Conservation (phyloP, 2,797 vertebrate species). For the Glyptemys insculpta region DNA sequence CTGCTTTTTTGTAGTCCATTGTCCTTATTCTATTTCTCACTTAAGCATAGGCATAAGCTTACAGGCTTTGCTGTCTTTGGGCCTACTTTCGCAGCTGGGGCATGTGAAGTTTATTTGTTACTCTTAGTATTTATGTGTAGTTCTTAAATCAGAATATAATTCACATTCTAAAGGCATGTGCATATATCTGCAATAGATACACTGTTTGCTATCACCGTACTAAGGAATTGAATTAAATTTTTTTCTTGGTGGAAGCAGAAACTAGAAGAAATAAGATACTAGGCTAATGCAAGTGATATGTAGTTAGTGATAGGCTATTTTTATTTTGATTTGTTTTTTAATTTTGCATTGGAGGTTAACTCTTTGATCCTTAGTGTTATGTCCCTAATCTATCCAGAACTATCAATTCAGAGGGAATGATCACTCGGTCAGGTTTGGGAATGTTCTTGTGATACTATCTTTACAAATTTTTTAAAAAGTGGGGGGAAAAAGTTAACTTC, state of each 20-base stretch:
- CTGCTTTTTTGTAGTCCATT: neutral
- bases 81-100: rapidly evolving
- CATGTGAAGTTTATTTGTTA: neutral
- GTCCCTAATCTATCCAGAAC: neutral
- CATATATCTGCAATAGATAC: neutral
- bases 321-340: rapidly evolving
- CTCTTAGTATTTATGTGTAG: neutral
- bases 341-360: neutral
- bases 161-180: neutral
- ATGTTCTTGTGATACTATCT: neutral
- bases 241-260: neutral
- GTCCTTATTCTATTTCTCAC: neutral
- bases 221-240: neutral
- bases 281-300: rapidly evolving
- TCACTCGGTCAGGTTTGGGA: neutral
- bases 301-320: neutral
- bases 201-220: neutral
- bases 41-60: neutral
- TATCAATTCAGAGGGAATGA: neutral
- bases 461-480: constrained; percentile 17
- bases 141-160: neutral
- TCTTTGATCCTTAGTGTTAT: neutral
- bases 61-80: neutral
- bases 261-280: neutral
- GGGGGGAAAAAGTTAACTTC: constrained; percentile 77